Evolutionary conservation across 2,888 invertebrate genomes (phyloP), one percentile per base, ranked within the genome.

Genomic region (Stenodera caucasica): DNA sequence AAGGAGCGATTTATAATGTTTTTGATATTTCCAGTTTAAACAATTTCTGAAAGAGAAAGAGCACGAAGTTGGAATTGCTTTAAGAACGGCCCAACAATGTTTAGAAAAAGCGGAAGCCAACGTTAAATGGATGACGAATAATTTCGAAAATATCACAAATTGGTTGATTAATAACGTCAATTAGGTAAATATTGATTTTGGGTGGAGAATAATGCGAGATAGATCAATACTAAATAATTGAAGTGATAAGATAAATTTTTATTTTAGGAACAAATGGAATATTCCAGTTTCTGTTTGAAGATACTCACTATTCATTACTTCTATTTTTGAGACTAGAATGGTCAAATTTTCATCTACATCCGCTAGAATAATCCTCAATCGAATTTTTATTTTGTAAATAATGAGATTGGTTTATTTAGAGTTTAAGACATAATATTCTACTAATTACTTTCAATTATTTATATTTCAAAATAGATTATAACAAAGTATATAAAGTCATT

Each of bases 41-140:
- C 83, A 86, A 49, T 93, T 93, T 74, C 84, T 88, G 1, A 80
- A 81, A 0, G 84, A 85, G 56, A 86, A 86, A 57, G 82, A 84
- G 60, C 84, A 86, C 49, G 89, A 91, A 59, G 82, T 91, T 12
- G 90, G 91, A 2, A 61, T 72, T 5, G 86, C 86, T 0, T 81
- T 83, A 0, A 81, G 93, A 64, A 88, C 91, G 0, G n/a, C 92
- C 0, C 86, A 88, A 61, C 95, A 95, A 80, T 88, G 91, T 0
- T 79, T 94, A 8, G 96, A 96, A 75, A 86, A 89, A 55, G 89
- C 90, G 0, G 86, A 90, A 67, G 88, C 90, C 3, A 94, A 95
- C 76, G 89, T 94, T 0, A 85, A 88, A 67, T 96, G 96, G 96
- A 89, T 91, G 85, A 82, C 88, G 55, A 83, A 82, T 51, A 91